A percentile compares a stretch with the other conserved stretches of the same genome.
phyloP scores from a whole-genome alignment of 1,140 invertebrate species.

The Brachionus plicatilis region DNA sequence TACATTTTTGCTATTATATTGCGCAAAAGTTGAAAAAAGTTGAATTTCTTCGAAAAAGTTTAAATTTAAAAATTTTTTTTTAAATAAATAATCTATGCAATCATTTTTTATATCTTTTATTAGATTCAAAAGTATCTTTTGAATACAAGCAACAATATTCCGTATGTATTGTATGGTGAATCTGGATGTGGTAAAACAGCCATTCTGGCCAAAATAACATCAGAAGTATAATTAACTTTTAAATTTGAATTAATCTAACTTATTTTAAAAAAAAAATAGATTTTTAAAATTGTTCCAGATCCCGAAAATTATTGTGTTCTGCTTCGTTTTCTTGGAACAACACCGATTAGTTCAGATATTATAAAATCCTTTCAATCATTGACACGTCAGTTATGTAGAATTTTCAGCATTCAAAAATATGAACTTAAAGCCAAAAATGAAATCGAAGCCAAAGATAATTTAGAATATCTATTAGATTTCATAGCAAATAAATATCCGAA shows the following conservation, averaged over 20 bases:
- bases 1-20: no score
- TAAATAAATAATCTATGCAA: no score
- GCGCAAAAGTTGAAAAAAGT: no score
- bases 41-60: no score
- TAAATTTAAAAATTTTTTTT: no score
- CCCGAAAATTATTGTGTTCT: slow-evolving; percentile 7
- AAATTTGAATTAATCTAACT: neutral
- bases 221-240: neutral
- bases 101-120: no score
- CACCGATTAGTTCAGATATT: neutral
- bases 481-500: slow-evolving; percentile 41
- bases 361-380: neutral
- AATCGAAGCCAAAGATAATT: neutral
- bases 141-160: neutral
- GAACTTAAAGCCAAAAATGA: neutral
- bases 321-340: slow-evolving; percentile 19
- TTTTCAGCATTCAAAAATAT: neutral
- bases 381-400: neutral
- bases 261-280: neutral
- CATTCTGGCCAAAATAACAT: slow-evolving; percentile 27
- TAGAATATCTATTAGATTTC: neutral
- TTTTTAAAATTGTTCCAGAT: neutral
- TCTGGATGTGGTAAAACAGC: slow-evolving; percentile 41
- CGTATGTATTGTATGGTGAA: slow-evolving; percentile 34
- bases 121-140: neutral